phyloP scores from a whole-genome alignment of 1,140 invertebrate species.

The Leptopilina clavipes region DNA sequence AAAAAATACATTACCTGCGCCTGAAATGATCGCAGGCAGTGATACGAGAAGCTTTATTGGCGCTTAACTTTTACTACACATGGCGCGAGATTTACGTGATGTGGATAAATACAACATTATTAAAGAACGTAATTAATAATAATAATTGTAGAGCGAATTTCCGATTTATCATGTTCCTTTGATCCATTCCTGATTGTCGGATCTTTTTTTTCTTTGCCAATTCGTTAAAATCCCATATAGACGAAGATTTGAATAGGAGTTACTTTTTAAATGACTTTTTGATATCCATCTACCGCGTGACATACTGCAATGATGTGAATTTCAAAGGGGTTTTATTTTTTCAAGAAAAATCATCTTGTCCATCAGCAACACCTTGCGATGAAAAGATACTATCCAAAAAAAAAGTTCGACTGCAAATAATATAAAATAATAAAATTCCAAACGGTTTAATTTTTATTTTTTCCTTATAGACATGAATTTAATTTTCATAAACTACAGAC shows the following conservation, averaged over 20 bases:
- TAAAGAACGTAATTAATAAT: conserved; percentile 43
- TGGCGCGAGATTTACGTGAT: conserved; percentile 52
- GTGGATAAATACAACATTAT: conserved; percentile 49
- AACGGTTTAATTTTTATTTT: too few relatives aligned
- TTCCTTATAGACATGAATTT: too few relatives aligned
- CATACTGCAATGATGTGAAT: conserved; percentile 3
- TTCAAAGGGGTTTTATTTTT: not conserved
- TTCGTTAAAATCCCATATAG: conserved; percentile 17
- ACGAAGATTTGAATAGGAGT: not conserved
- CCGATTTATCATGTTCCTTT: not conserved
- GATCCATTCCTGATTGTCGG: conserved; percentile 28
- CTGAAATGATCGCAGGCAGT: conserved; percentile 45
- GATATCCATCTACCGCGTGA: conserved; percentile 3
- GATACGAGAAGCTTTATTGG: conserved; percentile 48
- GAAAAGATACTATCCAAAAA: too few relatives aligned
- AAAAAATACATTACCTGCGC: conserved; percentile 51
- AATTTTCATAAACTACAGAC: too few relatives aligned
- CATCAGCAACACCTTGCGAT: not conserved
- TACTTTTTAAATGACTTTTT: not conserved
- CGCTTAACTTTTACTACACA: conserved; percentile 53
- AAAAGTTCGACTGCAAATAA: too few relatives aligned
- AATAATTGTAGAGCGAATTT: conserved; percentile 20
- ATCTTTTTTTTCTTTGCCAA: conserved; percentile 38
- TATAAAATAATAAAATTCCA: too few relatives aligned
- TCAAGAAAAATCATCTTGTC: not conserved